Base-by-base conservation (phyloP, 2,797 vertebrate genomes). In the Sarcophilus harrisii region DNA sequence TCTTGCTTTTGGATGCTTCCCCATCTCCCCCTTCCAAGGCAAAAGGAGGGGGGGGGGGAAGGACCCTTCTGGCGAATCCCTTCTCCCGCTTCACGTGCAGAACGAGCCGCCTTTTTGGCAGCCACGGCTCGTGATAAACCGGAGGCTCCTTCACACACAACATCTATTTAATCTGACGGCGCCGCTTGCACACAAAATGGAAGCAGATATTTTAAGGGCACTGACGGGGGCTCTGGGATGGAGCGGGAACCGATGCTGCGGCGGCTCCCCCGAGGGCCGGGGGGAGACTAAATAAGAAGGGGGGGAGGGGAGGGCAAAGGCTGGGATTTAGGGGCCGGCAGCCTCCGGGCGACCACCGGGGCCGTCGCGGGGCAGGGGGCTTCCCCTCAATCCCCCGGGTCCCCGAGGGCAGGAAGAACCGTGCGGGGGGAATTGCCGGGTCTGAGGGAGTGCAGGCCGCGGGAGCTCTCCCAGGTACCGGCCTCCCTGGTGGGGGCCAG, bases 121-220 rank as follows among this genome's bases (percentile, higher is more conserved):
- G 96, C 21, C 66, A 94, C 94, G 91, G 97, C 93, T 96, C 96
- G 97, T 54, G 98, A 97, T 95, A 96, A 98, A 97, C 0, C 92
- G 97, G 98, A 98, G 96, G 94, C 97, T 96, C 96, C 97, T 96
- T 95, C 96, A 95, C 97, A 95, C 97, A 96, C 97, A 95, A 95
- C 98, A 87, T 97, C 96, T 97, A 97, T 97, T 97, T 97, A 96
- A 98, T 97, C 97, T 90, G 93, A 93, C 96, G 96, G 96, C 90
- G 93, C 96, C 91, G 4, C 94, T 96, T 94, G 95, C 96, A 95
- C 97, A 95, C 96, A 97, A 96, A 97, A 98, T 97, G 95, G 96
- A 96, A 95, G 96, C 95, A 94, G 97, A 96, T 96, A 97, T 97
- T 97, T 97, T 96, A 91, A 97, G 97, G 95, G 97, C 66, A 93